Base-by-base conservation (phyloP, 2,797 vertebrate genomes). In the Lepidocolaptes lacrymiger region DNA sequence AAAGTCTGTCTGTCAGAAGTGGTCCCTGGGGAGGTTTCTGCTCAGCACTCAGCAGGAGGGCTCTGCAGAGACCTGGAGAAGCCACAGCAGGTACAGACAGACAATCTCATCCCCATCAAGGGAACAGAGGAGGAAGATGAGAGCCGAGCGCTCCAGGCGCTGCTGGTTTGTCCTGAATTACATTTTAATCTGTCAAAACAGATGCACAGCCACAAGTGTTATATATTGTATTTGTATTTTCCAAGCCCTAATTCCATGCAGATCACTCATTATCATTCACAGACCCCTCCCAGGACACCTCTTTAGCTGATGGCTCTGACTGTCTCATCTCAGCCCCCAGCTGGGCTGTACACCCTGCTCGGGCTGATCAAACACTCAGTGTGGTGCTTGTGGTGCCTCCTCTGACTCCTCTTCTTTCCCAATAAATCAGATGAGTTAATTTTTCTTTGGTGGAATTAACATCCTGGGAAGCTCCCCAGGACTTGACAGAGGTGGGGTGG, bases 111-210 rank as follows among this genome's bases (percentile, higher is more conserved):
- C 79, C 85, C 80, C 8, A 0, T 64, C 51, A 79, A 71, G 54
- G 68, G 77, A 85, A 82, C 86, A 79, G 77, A 56, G 55, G 23
- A 90, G 80, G 69, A 83, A 71, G 87, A 90, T 37, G 22, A 74
- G 92, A 87, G 67, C 88, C 49, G 83, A 83, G 82, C 0, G 8
- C 75, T 95, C 22, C 80, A 82, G 85, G 94, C 49, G 1, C 71
- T 89, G 52, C 28, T 58, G 63, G 46, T 88, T 94, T 95, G 93
- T 82, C 93, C 91, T 94, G 79, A 92, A 90, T 94, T 96, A 71
- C 68, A 21, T 93, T 93, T 94, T 93, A 94, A 96, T 96, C 95
- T 97, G 85, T 93, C 78, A 91, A 96, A 97, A 92, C 96, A 95
- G 93, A 94, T 93, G 79, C 77, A 58, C 81, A 92, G 22, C 78